Evolutionary conservation across 2,113 vertebrate genomes (phyloP), one percentile per base, ranked within the genome.

Genomic region (Scomber scombrus): DNA sequence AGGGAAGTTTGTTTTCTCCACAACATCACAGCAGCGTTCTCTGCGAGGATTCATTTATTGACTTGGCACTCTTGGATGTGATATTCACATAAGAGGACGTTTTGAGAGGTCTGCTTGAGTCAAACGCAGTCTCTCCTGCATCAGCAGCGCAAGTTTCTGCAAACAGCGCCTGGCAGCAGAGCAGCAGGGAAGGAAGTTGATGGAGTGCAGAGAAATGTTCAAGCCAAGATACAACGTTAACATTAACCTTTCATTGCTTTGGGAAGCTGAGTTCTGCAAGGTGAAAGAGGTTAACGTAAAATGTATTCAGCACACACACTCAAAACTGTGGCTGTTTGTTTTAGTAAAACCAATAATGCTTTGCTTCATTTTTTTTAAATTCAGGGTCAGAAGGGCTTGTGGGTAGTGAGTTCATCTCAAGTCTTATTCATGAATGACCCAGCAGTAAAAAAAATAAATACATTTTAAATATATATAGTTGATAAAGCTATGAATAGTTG

Each of bases 231-330:
- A 45, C 23, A 26, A 26, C 51, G 34, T 40, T 40, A 46, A 73
- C 66, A 72, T 78, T 77, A 82, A 86, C 90, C 77, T 88, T 81
- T 71, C 51, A 21, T 23, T 68, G 61, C 60, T 57, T 16, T 1
- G 23, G 66, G 55, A 78, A 75, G 26, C 46, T 21, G 21, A 75
- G 31, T 64, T 78, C 40, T 80, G 26, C 16, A 14, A 75, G 52
- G 74, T 81, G 70, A 81, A 69, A 58, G 54, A 74, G 55, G 75
- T 75, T 10, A 77, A 65, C 51, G 18, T 71, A 43, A 43, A 70
- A 66, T 65, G 18, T n/a, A 70, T 34, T 19, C 55, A 62, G 62
- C n/a, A 3, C 57, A 3, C 57, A 57, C 11, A 46, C 19, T 18
- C 46, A 62, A 61, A 50, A 50, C 15, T 18, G 40, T 54, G 34